Evolutionary conservation across 1,140 invertebrate species (phyloP).

Genomic region (Listronotus oregonensis): DNA sequence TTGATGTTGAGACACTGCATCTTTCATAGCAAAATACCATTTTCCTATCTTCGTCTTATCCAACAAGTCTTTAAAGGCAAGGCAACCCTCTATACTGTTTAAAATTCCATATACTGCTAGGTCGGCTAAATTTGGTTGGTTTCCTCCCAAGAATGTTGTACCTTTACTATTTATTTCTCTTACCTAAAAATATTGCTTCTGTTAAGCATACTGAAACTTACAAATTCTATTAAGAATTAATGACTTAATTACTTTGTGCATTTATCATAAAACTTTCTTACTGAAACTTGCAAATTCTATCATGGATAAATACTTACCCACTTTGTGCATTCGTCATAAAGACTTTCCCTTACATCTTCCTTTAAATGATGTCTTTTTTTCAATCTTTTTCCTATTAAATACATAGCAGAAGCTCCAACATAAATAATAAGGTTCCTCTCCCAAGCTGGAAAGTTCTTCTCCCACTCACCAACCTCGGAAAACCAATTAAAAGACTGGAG

Average conservation of each 20-base stretch:
- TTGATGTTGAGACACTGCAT: conserved; percentile 41
- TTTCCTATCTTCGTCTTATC: conserved; percentile 71
- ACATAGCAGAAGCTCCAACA: conserved; percentile 93
- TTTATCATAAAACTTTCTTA: conserved; percentile 89
- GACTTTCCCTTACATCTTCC: conserved; percentile 84
- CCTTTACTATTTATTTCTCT: conserved; percentile 68
- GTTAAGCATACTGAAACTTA: too few relatives aligned
- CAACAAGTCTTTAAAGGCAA: conserved; percentile 84
- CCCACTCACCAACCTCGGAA: conserved; percentile 89
- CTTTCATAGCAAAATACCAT: conserved; percentile 53
- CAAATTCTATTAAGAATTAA: too few relatives aligned
- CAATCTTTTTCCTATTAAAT: conserved; percentile 84
- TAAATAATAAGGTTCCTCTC: conserved; percentile 90
- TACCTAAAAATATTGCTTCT: conserved; percentile 7
- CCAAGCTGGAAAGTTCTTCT: conserved; percentile 83
- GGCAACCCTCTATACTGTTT: conserved; percentile 93
- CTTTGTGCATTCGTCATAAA: conserved; percentile 86
- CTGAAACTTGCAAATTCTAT: too few relatives aligned
- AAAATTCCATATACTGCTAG: conserved; percentile 92
- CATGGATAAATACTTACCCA: conserved; percentile 71
- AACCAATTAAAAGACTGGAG: conserved; percentile 92
- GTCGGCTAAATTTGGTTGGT: conserved; percentile 89
- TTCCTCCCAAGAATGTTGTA: conserved; percentile 81
- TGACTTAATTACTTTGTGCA: conserved; percentile 79
- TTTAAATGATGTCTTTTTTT: conserved; percentile 86